Conservation (phyloP, 2,113 vertebrate genomes). For the Craseonycteris thonglongyai region DNA sequence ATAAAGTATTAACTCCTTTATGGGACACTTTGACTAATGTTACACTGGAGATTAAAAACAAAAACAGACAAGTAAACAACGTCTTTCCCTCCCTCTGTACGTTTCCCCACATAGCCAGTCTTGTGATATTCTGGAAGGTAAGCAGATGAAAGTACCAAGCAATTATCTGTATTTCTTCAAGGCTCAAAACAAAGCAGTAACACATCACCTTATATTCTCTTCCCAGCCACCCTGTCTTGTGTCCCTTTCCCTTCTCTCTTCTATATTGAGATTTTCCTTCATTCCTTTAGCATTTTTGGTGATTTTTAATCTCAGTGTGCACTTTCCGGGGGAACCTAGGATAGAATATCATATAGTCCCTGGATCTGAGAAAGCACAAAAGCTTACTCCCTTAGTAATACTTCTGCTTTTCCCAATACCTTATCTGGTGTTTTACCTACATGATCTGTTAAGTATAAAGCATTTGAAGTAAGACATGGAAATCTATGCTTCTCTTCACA, state of each 20-base stretch:
- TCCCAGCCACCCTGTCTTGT: not conserved
- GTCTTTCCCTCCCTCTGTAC: not conserved
- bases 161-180: not conserved
- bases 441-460: not conserved
- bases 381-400: not conserved
- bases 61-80: not conserved
- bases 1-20: not conserved
- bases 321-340: not conserved
- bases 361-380: not conserved
- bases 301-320: not conserved
- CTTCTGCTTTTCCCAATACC: not conserved
- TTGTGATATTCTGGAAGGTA: not conserved
- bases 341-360: not conserved
- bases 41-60: not conserved
- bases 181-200: accelerated
- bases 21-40: not conserved
- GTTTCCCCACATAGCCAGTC: not conserved
- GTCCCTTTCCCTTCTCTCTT: not conserved
- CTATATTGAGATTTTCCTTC: not conserved
- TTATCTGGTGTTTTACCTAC: not conserved
- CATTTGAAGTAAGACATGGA: not conserved
- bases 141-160: not conserved
- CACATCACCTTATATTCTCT: not conserved
- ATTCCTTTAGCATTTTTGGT: not conserved
- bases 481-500: not conserved